A percentile compares a stretch with the other conserved stretches of the same genome.
These are phyloP conservation scores for Pipistrellus kuhlii DNA, from an alignment of 2,797 vertebrate genomes.

Conservation along the genomic window DNA sequence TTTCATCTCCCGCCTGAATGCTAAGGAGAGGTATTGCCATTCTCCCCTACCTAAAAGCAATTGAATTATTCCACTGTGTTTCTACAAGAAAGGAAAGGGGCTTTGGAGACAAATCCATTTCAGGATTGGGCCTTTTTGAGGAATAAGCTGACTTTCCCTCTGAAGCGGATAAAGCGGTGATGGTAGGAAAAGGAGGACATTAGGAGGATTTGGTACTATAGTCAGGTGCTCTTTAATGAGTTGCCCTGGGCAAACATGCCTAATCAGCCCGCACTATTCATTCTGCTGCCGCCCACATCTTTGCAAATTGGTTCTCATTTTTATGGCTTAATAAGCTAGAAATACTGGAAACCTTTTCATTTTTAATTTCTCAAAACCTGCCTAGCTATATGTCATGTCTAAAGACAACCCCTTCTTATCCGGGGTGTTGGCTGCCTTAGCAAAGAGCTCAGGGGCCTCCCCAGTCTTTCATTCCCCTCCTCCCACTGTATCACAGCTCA, in stretches of 20 bases:
- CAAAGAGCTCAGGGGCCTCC: slow-evolving; percentile 44
- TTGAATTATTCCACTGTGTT: slow-evolving; percentile 24
- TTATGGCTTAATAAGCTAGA: slow-evolving; percentile 82
- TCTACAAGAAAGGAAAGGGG: slow-evolving; percentile 31
- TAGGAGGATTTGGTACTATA: slow-evolving; percentile 71
- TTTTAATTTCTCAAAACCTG: slow-evolving; percentile 75
- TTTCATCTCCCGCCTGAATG: slow-evolving; percentile 62
- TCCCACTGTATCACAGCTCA: slow-evolving; percentile 7
- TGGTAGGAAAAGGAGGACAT: slow-evolving; percentile 77
- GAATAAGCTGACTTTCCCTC: slow-evolving; percentile 70
- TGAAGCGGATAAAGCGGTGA: slow-evolving; percentile 75
- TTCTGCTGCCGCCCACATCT: slow-evolving; percentile 74
- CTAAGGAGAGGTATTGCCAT: slow-evolving; percentile 34
- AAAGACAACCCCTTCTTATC: slow-evolving; percentile 59
- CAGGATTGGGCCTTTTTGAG: slow-evolving; percentile 66
- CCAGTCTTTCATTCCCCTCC: not conserved
- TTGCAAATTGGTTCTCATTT: slow-evolving; percentile 80
- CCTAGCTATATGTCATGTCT: slow-evolving; percentile 67
- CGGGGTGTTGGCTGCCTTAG: slow-evolving; percentile 31
- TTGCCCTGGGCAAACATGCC: slow-evolving; percentile 81
- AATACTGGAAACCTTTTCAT: slow-evolving; percentile 75
- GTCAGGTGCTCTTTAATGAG: slow-evolving; percentile 82
- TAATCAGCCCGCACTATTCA: slow-evolving; percentile 77
- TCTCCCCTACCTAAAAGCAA: slow-evolving; percentile 31
- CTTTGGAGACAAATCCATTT: slow-evolving; percentile 60